phyloP scores from a whole-genome alignment of 2,113 vertebrate genomes.

The Piprites chloris region DNA sequence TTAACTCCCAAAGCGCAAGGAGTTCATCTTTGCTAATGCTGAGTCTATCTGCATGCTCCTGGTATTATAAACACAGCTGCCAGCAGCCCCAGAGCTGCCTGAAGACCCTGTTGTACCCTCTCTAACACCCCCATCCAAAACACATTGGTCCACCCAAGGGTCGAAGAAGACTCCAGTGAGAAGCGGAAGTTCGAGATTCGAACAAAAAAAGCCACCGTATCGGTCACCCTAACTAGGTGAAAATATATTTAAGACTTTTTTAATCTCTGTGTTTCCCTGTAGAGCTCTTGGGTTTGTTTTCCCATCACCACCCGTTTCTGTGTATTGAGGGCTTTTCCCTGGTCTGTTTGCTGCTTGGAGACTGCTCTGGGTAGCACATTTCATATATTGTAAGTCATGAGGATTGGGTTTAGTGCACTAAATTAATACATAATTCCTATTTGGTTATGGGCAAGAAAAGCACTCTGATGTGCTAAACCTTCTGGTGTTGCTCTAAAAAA shows the following conservation, averaged over 20 bases:
- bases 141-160: rapidly evolving
- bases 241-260: background rate
- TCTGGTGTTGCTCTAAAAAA: background rate
- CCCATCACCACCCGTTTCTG: background rate
- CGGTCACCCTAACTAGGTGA: background rate
- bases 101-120: rapidly evolving
- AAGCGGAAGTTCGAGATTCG: background rate
- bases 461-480: background rate
- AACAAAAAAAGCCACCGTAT: background rate
- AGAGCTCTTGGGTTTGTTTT: background rate
- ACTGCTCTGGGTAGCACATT: background rate
- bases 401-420: background rate
- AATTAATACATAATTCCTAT: background rate
- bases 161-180: background rate
- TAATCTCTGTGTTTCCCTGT: background rate
- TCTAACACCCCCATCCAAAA: background rate
- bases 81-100: background rate
- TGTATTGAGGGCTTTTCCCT: background rate
- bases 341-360: background rate
- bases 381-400: background rate
- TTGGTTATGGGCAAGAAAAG: background rate
- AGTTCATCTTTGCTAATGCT: rapidly evolving
- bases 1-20: background rate
- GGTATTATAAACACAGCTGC: background rate
- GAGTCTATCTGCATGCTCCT: background rate